Evolutionary conservation across 1,140 invertebrate species (phyloP).

Genomic region (Brachionus asplanchnoidis): DNA sequence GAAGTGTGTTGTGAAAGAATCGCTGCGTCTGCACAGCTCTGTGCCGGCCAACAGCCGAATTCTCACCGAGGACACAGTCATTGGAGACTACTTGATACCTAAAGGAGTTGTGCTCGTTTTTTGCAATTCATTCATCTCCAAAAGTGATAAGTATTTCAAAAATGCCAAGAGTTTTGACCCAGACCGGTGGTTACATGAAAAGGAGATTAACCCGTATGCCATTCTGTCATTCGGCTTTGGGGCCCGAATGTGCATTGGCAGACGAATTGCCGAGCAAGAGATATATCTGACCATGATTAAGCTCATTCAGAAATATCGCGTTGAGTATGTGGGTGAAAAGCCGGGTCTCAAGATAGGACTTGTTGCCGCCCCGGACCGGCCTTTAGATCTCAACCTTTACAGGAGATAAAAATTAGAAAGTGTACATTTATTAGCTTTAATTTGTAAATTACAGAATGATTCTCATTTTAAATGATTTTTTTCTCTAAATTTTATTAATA

Average conservation of each 20-base stretch:
- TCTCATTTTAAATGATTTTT: background rate
- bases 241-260: constrained; percentile 75
- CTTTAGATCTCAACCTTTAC: constrained; percentile 20
- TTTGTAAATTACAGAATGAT: background rate
- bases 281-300: constrained; percentile 55
- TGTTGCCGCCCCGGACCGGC: background rate
- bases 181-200: constrained; percentile 57
- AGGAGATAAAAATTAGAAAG: background rate
- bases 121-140: constrained; percentile 30
- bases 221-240: constrained; percentile 83
- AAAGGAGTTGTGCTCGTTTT: constrained; percentile 26
- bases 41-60: constrained; percentile 35
- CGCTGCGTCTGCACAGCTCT: constrained; percentile 7
- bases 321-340: background rate
- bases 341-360: constrained; percentile 30
- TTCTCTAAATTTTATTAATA: background rate
- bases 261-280: constrained; percentile 80
- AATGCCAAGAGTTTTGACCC: constrained; percentile 49
- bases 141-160: constrained; percentile 29
- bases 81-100: constrained; percentile 33
- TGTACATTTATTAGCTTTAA: background rate
- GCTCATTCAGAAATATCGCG: constrained; percentile 5
- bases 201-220: constrained; percentile 68
- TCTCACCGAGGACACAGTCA: background rate
- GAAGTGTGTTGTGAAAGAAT: constrained; percentile 33